phyloP scores from a whole-genome alignment of 2,113 vertebrate species.

The Pao palembangensis region DNA sequence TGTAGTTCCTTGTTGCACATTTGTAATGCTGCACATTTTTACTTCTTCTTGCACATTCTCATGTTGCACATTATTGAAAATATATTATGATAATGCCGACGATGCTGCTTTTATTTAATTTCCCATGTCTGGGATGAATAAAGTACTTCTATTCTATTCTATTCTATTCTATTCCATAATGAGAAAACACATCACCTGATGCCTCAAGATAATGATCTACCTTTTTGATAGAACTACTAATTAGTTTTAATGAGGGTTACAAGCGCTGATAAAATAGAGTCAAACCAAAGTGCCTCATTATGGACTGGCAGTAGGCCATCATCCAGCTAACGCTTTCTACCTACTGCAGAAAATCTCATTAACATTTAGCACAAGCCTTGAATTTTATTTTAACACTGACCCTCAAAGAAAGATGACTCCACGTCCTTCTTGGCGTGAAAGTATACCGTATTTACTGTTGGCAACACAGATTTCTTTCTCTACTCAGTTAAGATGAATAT shows the following conservation, averaged over 20 bases:
- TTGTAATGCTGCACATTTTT: no score
- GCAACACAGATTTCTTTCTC: constrained; percentile 9
- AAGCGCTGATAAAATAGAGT: constrained; percentile 46
- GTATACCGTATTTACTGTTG: constrained; percentile 8
- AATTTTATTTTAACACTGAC: constrained; percentile 12
- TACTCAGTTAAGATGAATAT: not conserved
- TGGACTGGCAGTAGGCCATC: constrained; percentile 53
- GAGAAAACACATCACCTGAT: constrained; percentile 53
- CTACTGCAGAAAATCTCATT: constrained; percentile 40
- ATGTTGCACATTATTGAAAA: no score
- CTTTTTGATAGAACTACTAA: constrained; percentile 59
- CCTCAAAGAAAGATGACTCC: constrained; percentile 19
- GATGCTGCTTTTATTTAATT: no score
- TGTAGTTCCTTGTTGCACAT: no score
- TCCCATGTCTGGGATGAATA: no score
- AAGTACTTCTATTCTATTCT: no score
- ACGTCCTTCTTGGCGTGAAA: constrained; percentile 17
- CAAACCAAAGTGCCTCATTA: constrained; percentile 42
- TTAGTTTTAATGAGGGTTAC: constrained; percentile 66
- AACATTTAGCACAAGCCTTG: constrained; percentile 34
- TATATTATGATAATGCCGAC: no score
- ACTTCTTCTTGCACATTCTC: no score
- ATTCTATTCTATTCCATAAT: constrained; percentile 54
- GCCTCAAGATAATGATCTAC: constrained; percentile 54
- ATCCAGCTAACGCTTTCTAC: constrained; percentile 46